phyloP scores from a whole-genome alignment of 2,797 vertebrate species.

The Forpus xanthops region DNA sequence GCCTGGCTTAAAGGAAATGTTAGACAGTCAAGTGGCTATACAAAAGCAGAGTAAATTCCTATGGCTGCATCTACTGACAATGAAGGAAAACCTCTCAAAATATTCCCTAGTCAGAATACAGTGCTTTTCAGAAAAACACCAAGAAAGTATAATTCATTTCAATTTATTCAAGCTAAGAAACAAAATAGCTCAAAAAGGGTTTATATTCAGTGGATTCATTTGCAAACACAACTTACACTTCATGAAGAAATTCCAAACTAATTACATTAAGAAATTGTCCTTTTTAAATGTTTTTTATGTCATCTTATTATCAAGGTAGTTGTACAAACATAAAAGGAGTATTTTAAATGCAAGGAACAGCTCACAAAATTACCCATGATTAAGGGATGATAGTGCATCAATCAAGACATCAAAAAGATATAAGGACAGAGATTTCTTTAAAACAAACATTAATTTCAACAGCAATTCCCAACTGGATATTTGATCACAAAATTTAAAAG shows the following conservation, averaged over 20 bases:
- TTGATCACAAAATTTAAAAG: constrained; percentile 19
- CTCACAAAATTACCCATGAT: neutral
- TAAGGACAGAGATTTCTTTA: neutral
- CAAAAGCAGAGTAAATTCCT: neutral
- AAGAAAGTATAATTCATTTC: neutral
- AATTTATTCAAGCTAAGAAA: neutral
- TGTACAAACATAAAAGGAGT: neutral
- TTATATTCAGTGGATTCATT: neutral
- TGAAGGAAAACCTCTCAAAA: neutral
- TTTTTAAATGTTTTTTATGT: neutral
- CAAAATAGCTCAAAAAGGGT: neutral
- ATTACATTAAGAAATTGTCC: neutral
- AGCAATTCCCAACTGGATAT: neutral
- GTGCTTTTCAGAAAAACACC: neutral
- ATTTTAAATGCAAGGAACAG: constrained; percentile 6
- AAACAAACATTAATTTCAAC: constrained; percentile 7
- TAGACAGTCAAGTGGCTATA: neutral
- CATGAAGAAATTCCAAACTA: neutral
- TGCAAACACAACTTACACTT: neutral
- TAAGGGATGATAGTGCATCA: neutral
- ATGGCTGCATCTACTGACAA: neutral
- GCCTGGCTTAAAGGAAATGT: neutral
- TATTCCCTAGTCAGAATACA: neutral
- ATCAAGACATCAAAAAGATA: constrained; percentile 37
- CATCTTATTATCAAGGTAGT: neutral